Evolutionary conservation across 2,113 vertebrate genomes (phyloP).

Genomic region (Sardina pilchardus): DNA sequence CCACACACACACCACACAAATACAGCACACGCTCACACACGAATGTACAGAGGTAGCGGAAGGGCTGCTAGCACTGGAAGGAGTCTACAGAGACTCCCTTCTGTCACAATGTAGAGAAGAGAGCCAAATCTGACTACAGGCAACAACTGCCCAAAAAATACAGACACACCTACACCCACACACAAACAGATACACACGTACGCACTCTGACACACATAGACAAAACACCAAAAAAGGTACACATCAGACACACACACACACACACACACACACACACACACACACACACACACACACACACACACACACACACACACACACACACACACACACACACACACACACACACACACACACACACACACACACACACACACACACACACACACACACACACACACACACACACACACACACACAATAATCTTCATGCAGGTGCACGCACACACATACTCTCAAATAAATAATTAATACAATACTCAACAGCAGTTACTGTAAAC

Average conservation of each 20-base stretch:
- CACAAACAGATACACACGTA: slow-evolving; percentile 6
- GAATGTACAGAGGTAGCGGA: background rate
- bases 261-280: background rate
- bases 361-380: background rate
- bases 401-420: background rate
- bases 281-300: background rate
- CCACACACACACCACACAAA: background rate
- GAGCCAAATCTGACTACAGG: background rate
- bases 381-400: slow-evolving; percentile 3
- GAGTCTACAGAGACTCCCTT: background rate
- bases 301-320: background rate
- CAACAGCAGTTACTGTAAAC: too few species aligned
- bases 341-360: background rate
- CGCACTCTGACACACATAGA: slow-evolving; percentile 38
- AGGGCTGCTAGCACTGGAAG: background rate
- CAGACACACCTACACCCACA: background rate
- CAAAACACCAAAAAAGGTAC: background rate
- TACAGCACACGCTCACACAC: background rate
- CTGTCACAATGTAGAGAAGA: background rate
- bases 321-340: background rate
- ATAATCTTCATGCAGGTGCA: too few species aligned
- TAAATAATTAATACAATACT: too few species aligned
- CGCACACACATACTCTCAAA: too few species aligned
- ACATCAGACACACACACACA: background rate
- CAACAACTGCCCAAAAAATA: background rate